phyloP scores from a whole-genome alignment of 2,888 invertebrate genomes.

The Agelastica alni region DNA sequence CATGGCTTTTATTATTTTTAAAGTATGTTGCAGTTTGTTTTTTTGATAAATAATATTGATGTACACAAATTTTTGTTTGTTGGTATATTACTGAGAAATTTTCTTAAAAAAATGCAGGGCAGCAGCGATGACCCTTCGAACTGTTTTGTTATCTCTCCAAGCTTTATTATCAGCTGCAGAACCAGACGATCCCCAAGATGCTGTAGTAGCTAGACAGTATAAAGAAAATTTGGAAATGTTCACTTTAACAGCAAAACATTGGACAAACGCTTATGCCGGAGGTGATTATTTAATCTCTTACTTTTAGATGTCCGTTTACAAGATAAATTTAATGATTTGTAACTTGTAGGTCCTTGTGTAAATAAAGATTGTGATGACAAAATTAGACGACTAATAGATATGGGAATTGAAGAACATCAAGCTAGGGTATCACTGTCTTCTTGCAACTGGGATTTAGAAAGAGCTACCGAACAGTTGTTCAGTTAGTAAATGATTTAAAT shows the following conservation, averaged over 20 bases:
- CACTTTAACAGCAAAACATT: constrained; percentile 89
- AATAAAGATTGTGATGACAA: constrained; percentile 84
- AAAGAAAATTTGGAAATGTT: constrained; percentile 88
- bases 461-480: constrained; percentile 87
- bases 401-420: constrained; percentile 91
- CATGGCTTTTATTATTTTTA: too few species aligned
- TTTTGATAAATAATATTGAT: too few species aligned
- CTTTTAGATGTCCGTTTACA: too few species aligned
- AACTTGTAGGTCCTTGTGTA: constrained; percentile 66
- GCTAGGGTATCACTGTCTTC: constrained; percentile 90
- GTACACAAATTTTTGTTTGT: too few species aligned
- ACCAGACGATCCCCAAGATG: constrained; percentile 94
- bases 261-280: constrained; percentile 94
- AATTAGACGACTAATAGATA: constrained; percentile 85
- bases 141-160: constrained; percentile 93
- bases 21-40: too few species aligned
- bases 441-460: constrained; percentile 90
- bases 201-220: constrained; percentile 96
- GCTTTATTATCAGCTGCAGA: constrained; percentile 91
- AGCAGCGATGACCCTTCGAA: constrained; percentile 96
- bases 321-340: constrained; percentile 10
- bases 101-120: too few species aligned
- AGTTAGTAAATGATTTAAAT: constrained; percentile 63
- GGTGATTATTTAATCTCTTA: constrained; percentile 63
- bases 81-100: too few species aligned